Evolutionary conservation across 2,113 vertebrate genomes (phyloP).

Genomic region (Pseudopodoces humilis): DNA sequence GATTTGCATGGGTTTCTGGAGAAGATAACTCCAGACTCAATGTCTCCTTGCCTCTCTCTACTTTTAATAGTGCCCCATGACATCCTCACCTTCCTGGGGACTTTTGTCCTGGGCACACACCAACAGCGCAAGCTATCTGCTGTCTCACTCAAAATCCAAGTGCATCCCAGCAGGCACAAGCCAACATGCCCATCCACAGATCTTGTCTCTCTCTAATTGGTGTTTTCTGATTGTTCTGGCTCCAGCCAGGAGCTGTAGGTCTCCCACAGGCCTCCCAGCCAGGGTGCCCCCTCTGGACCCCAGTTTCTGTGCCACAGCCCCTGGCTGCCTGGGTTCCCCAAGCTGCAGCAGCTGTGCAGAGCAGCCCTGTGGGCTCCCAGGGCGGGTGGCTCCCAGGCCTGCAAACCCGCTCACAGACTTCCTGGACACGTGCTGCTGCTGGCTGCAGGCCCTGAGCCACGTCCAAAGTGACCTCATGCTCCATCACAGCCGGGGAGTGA

Average conservation of each 20-base stretch:
- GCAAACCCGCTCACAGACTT: not conserved
- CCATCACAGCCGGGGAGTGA: slow-evolving; percentile 42
- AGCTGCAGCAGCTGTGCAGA: not conserved
- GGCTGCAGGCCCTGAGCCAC: not conserved
- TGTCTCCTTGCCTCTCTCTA: not conserved
- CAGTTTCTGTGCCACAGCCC: not conserved
- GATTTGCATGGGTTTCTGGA: not conserved
- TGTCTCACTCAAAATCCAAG: not conserved
- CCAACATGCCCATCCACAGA: not conserved
- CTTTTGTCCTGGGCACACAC: not conserved
- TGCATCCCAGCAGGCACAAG: not conserved
- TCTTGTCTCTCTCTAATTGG: not conserved
- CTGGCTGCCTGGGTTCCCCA: no score
- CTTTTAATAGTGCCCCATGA: not conserved
- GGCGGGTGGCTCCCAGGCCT: accelerated
- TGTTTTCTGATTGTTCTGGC: not conserved
- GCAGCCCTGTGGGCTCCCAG: accelerated
- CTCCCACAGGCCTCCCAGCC: accelerated
- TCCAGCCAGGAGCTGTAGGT: not conserved
- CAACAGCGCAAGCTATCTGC: not conserved
- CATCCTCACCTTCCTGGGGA: not conserved
- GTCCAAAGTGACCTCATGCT: slow-evolving; percentile 61
- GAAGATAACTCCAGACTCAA: not conserved
- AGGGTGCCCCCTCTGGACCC: not conserved
- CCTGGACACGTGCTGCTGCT: slow-evolving; percentile 9